Evolutionary conservation across 2,888 invertebrate species (phyloP).

Genomic region (Mesorhabditis belari): DNA sequence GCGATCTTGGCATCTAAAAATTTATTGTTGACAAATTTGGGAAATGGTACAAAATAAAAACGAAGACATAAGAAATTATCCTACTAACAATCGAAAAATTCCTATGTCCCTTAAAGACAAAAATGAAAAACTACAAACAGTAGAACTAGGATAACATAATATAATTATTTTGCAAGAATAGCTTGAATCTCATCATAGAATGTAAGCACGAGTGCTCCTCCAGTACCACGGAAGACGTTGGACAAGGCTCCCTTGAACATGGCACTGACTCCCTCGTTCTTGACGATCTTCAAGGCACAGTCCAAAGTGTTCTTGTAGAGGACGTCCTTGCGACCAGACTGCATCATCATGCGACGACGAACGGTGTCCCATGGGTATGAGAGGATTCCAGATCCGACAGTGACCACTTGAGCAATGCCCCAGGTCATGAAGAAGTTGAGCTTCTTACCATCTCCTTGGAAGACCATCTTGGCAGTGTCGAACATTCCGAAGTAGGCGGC

Average conservation of each 20-base stretch:
- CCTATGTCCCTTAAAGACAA: no score
- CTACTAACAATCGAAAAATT: neutral
- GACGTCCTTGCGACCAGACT: slow-evolving; percentile 78
- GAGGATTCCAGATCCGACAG: slow-evolving; percentile 81
- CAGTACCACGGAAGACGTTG: no score
- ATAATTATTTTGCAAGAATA: no score
- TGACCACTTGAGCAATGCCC: slow-evolving; percentile 68
- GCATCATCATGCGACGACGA: no score
- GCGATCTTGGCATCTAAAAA: neutral
- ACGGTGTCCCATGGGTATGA: no score
- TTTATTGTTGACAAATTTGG: neutral
- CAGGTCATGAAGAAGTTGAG: slow-evolving; percentile 84
- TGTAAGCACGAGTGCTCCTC: slow-evolving; percentile 85
- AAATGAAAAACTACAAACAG: no score
- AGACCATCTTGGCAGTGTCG: slow-evolving; percentile 85
- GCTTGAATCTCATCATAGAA: slow-evolving; percentile 84
- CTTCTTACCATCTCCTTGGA: slow-evolving; percentile 82
- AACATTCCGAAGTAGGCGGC: slow-evolving; percentile 92
- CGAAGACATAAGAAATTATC: neutral
- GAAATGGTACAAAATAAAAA: neutral
- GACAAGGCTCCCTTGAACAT: slow-evolving; percentile 85
- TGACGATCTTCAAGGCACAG: slow-evolving; percentile 81
- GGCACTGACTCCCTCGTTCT: slow-evolving; percentile 73
- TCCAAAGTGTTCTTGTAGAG: slow-evolving; percentile 85
- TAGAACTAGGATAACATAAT: no score